These are phyloP conservation scores for Trichogramma dendrolimi DNA, from an alignment of 2,888 invertebrate genomes.

Conservation along the genomic window DNA sequence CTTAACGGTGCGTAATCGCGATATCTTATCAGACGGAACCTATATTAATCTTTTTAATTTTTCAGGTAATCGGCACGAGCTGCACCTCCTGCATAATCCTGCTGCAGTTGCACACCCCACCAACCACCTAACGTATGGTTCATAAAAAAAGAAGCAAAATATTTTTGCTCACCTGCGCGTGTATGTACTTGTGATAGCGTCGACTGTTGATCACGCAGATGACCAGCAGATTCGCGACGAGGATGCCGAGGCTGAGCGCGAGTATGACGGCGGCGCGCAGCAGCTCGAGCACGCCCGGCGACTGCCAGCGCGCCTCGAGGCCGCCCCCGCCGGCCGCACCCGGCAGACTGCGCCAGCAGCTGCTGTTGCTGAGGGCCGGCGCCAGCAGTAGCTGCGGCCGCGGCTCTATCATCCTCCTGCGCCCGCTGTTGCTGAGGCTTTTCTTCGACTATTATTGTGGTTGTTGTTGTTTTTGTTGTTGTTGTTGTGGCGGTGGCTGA, in stretches of 20 bases:
- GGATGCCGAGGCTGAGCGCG: slow-evolving; percentile 71
- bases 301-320: slow-evolving; percentile 52
- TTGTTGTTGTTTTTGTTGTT: slow-evolving; percentile 15
- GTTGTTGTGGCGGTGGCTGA: background rate
- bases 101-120: background rate
- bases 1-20: no score
- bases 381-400: slow-evolving; percentile 72
- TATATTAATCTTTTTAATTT: background rate
- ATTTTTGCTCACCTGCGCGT: slow-evolving; percentile 69
- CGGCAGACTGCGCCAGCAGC: slow-evolving; percentile 62
- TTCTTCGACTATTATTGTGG: background rate
- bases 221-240: slow-evolving; percentile 74
- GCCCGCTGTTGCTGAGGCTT: slow-evolving; percentile 28
- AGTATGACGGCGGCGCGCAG: slow-evolving; percentile 74
- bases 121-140: no score
- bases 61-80: background rate
- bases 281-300: slow-evolving; percentile 67
- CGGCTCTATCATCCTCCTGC: slow-evolving; percentile 61
- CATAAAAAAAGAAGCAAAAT: background rate
- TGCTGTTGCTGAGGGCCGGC: slow-evolving; percentile 77
- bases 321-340: slow-evolving; percentile 56
- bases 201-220: slow-evolving; percentile 81
- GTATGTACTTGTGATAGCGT: slow-evolving; percentile 78
- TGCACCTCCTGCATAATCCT: background rate
- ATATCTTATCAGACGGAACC: no score